Conservation (phyloP, 2,888 invertebrate genomes). For the Epistrophella euchroma region DNA sequence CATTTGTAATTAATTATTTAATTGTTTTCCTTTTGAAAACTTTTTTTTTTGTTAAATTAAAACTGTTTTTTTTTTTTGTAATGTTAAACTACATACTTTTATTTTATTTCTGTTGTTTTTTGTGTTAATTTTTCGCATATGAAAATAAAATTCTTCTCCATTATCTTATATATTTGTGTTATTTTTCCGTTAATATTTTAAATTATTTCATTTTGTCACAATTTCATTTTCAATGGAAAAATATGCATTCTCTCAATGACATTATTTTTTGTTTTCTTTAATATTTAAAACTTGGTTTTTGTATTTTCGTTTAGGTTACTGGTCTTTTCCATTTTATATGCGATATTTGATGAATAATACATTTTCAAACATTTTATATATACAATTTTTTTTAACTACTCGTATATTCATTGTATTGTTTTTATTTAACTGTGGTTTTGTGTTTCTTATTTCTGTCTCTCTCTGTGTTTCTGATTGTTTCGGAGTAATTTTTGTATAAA, state of each 20-base stretch:
- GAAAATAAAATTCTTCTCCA: constrained; percentile 61
- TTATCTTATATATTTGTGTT: constrained; percentile 25
- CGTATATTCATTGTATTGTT: constrained; percentile 75
- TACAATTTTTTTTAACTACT: constrained; percentile 69
- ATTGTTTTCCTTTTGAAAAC: constrained; percentile 14
- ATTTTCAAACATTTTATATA: constrained; percentile 66
- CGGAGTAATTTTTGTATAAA: constrained; percentile 64
- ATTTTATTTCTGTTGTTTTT: constrained; percentile 32
- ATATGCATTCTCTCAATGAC: constrained; percentile 75
- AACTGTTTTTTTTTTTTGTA: constrained; percentile 40
- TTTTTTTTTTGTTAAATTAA: constrained; percentile 42
- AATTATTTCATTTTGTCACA: constrained; percentile 63
- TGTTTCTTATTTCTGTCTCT: constrained; percentile 65
- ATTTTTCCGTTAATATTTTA: constrained; percentile 62
- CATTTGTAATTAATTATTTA: constrained; percentile 35
- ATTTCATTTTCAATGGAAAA: constrained; percentile 66
- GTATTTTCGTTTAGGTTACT: constrained; percentile 48
- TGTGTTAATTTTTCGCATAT: constrained; percentile 69
- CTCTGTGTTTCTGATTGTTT: constrained; percentile 74
- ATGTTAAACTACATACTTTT: constrained; percentile 24
- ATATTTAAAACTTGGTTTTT: constrained; percentile 45
- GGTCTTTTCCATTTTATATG: constrained; percentile 60
- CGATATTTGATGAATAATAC: constrained; percentile 54
- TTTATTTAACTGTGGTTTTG: constrained; percentile 51
- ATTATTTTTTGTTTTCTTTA: constrained; percentile 47